phyloP scores from a whole-genome alignment of 2,888 invertebrate genomes.

The Axea sp. region DNA sequence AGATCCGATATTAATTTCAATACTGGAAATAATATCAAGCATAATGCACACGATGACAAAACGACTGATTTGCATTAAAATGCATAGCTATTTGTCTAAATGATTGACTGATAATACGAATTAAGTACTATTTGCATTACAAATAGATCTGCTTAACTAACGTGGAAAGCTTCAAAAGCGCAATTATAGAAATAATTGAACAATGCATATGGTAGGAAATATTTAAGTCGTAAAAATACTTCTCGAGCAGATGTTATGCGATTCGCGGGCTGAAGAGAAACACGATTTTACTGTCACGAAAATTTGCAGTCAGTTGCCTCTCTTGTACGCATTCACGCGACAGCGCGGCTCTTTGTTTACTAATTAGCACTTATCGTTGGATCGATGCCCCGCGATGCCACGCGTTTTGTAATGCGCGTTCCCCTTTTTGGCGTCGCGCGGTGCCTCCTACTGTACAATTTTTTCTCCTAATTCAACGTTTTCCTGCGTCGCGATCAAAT shows the following conservation, averaged over 20 bases:
- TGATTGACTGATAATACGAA: too few species aligned
- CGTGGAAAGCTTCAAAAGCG: too few species aligned
- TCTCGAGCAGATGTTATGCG: constrained; percentile 18
- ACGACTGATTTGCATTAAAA: too few species aligned
- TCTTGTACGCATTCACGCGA: constrained; percentile 17
- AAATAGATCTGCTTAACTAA: too few species aligned
- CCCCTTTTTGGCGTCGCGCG: constrained; percentile 24
- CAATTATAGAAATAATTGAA: too few species aligned
- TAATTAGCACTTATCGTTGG: constrained; percentile 60
- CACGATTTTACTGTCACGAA: constrained; percentile 38
- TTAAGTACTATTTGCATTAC: too few species aligned
- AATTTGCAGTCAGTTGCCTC: constrained; percentile 43
- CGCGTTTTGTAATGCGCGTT: constrained; percentile 17
- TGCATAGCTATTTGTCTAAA: too few species aligned
- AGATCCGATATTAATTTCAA: too few species aligned
- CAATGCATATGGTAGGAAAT: constrained; percentile 1
- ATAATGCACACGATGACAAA: too few species aligned
- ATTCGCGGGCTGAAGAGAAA: constrained; percentile 23
- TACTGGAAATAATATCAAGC: too few species aligned
- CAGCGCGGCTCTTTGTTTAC: constrained; percentile 48
- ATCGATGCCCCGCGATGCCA: constrained; percentile 41
- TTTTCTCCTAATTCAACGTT: constrained; percentile 32
- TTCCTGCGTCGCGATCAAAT: constrained; percentile 35
- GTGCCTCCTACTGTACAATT: constrained; percentile 4
- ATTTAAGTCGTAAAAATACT: constrained; percentile 9